A percentile compares a stretch with the other conserved stretches of the same genome.
These are phyloP conservation scores for Notocelia uddmanniana DNA, from an alignment of 2,888 invertebrate genomes.

Conservation along the genomic window DNA sequence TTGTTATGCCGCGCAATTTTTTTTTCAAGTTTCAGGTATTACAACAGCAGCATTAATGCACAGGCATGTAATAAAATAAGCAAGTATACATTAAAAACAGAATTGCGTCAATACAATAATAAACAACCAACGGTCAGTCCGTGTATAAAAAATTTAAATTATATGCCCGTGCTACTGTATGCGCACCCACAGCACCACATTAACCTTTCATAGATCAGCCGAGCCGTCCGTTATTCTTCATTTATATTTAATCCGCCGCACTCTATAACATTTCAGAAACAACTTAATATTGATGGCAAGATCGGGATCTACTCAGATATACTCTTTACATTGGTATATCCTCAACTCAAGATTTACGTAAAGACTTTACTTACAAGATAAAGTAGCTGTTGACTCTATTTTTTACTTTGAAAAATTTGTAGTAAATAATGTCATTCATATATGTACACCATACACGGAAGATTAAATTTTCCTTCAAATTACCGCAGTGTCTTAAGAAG, in stretches of 20 bases:
- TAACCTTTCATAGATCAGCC: slow-evolving; percentile 44
- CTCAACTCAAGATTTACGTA: background rate
- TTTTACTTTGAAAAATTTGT: background rate
- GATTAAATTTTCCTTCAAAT: no score
- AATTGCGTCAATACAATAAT: background rate
- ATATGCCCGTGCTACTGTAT: slow-evolving; percentile 23
- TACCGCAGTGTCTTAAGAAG: no score
- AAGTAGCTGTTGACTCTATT: background rate
- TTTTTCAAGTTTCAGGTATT: no score
- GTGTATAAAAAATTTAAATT: slow-evolving; percentile 32
- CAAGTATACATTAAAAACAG: background rate
- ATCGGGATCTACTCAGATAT: background rate
- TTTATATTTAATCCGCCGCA: slow-evolving; percentile 44
- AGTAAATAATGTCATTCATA: background rate
- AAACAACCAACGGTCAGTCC: background rate
- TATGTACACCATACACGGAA: no score
- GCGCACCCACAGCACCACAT: slow-evolving; percentile 34
- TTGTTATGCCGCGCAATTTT: no score
- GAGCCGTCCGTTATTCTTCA: slow-evolving; percentile 41
- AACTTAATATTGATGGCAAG: slow-evolving; percentile 34
- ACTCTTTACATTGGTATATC: background rate
- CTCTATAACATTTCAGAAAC: slow-evolving; percentile 30
- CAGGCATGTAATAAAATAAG: background rate
- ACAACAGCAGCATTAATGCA: background rate
- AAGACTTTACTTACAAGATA: no score